Percentiles rank a stretch among this genome's conserved stretches.
These are phyloP conservation scores for Allophyes oxyacanthae DNA, from an alignment of 2,888 invertebrate genomes.

Conservation along the genomic window DNA sequence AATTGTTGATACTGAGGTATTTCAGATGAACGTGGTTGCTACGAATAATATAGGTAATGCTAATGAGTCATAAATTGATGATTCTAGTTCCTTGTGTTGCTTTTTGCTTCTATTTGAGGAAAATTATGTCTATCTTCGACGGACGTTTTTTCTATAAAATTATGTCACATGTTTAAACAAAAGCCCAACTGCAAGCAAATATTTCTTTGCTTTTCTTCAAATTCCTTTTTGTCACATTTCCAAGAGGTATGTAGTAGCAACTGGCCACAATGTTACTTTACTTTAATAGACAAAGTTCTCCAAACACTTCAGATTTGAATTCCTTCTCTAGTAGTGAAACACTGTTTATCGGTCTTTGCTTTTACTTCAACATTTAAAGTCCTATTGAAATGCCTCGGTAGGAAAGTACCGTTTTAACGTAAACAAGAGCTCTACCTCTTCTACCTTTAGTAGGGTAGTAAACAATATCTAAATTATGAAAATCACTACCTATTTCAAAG, in stretches of 20 bases:
- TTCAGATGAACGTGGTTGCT: constrained; percentile 37
- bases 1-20: constrained; percentile 47
- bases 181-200: no score
- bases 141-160: no score
- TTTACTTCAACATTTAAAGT: constrained; percentile 46
- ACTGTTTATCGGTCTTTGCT: constrained; percentile 53
- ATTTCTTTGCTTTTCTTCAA: no score
- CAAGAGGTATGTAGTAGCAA: no score
- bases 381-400: constrained; percentile 38
- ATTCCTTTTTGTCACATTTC: no score
- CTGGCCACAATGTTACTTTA: no score
- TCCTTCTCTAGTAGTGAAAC: constrained; percentile 30
- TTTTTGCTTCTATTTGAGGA: background rate
- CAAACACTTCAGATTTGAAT: constrained; percentile 21
- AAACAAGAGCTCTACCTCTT: constrained; percentile 19
- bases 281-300: background rate
- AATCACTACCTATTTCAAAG: constrained; percentile 22
- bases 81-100: background rate
- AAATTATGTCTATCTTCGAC: background rate
- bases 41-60: constrained; percentile 25
- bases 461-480: constrained; percentile 30
- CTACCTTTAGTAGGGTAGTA: constrained; percentile 20
- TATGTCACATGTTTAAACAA: no score
- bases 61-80: constrained; percentile 3
- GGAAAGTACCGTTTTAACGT: constrained; percentile 30